These are phyloP conservation scores for Corythornis madagascariensis DNA, from an alignment of 2,113 vertebrate species.

Conservation along the genomic window DNA sequence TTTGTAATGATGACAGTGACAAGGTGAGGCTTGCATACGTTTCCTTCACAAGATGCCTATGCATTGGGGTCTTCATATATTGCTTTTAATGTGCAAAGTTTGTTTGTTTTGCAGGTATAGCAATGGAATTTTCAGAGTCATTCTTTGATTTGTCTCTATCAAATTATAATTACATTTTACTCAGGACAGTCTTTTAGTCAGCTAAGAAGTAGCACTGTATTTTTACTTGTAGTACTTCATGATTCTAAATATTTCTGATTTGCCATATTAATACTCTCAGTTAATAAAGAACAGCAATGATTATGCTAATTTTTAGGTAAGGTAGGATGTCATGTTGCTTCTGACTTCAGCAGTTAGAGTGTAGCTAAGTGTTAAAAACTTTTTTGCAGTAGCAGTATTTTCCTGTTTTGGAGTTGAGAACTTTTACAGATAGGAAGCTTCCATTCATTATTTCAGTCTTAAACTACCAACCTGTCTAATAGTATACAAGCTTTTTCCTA, in stretches of 20 bases:
- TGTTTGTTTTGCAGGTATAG: not conserved
- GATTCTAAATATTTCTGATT: not conserved
- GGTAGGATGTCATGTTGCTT: not conserved
- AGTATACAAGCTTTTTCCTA: not conserved
- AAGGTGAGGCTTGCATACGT: constrained; percentile 77
- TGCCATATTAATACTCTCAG: not conserved
- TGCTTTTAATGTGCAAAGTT: not conserved
- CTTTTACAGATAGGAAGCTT: not conserved
- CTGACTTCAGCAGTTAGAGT: not conserved
- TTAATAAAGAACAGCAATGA: not conserved
- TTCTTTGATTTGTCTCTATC: not conserved
- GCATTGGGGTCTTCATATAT: not conserved
- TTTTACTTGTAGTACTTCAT: not conserved
- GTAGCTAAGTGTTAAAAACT: not conserved
- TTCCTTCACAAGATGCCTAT: constrained; percentile 29
- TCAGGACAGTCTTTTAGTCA: not conserved
- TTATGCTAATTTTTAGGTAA: not conserved
- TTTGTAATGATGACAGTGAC: constrained; percentile 84
- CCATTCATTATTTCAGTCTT: not conserved
- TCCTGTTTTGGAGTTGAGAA: not conserved
- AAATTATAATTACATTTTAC: not conserved
- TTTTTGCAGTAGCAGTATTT: not conserved
- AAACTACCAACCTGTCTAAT: not conserved
- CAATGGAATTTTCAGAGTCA: not conserved
- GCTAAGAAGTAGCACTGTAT: not conserved